A percentile compares a stretch with the other conserved stretches of the same genome.
These are phyloP conservation scores for Drymodes brunneopygia DNA, from an alignment of 2,113 vertebrate species.

Conservation along the genomic window DNA sequence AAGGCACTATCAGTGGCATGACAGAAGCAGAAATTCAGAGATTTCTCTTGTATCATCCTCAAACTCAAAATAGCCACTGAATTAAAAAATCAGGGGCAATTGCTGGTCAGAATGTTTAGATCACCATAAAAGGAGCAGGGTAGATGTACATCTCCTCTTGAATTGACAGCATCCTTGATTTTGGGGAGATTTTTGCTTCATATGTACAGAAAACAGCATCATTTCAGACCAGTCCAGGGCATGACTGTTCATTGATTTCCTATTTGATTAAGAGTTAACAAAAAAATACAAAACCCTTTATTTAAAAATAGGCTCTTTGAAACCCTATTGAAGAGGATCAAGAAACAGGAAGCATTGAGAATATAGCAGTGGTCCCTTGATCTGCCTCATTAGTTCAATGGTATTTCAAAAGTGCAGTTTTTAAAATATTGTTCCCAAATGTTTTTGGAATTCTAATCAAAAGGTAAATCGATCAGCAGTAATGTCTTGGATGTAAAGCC, in stretches of 20 bases:
- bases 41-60: not conserved
- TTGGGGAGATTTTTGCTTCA: not conserved
- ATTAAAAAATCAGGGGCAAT: not conserved
- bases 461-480: slow-evolving; percentile 7
- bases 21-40: not conserved
- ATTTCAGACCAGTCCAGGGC: not conserved
- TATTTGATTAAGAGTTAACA: slow-evolving; percentile 26
- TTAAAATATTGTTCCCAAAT: slow-evolving; percentile 36
- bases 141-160: not conserved
- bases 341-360: not conserved
- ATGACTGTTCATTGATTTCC: slow-evolving; percentile 16
- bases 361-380: not conserved
- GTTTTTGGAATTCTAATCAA: slow-evolving; percentile 50
- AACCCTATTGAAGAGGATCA: not conserved
- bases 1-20: not conserved
- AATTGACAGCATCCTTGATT: not conserved
- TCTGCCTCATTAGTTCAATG: slow-evolving; percentile 35
- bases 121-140: not conserved
- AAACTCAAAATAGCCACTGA: not conserved
- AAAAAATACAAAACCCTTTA: not conserved
- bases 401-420: slow-evolving; percentile 20
- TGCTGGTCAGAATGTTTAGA: not conserved
- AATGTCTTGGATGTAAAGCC: not conserved
- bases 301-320: not conserved
- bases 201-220: not conserved